Evolutionary conservation across 2,888 invertebrate genomes (phyloP).

Genomic region (Idaea aversata): DNA sequence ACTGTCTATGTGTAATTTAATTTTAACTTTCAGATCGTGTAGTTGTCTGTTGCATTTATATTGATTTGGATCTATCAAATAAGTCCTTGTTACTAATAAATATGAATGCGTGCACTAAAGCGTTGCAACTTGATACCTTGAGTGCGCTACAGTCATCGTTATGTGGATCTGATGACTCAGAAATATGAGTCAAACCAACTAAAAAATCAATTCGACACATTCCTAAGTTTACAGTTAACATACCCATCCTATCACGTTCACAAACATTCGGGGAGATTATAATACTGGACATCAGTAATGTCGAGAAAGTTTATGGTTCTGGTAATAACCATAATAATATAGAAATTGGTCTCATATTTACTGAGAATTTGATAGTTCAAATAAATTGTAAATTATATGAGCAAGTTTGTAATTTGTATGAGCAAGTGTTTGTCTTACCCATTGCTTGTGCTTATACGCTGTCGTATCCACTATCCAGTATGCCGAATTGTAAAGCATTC

Average conservation of each 20-base stretch:
- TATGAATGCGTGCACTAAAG: background rate
- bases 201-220: conserved; percentile 2
- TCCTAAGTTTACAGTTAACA: conserved; percentile 3
- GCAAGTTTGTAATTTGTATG: background rate
- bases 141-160: conserved; percentile 25
- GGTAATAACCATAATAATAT: too few relatives aligned
- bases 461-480: conserved; percentile 31
- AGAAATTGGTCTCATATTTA: too few relatives aligned
- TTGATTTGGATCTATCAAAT: background rate
- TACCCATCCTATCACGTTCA: conserved; percentile 13
- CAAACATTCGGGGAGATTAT: conserved; percentile 19
- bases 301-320: background rate
- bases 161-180: conserved; percentile 28
- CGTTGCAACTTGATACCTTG: conserved; percentile 18
- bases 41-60: background rate
- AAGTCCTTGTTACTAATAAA: background rate
- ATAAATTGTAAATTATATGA: background rate
- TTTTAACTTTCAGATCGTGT: background rate
- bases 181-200: conserved; percentile 21
- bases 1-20: background rate
- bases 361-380: too few relatives aligned
- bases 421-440: background rate
- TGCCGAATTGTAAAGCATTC: conserved; percentile 33
- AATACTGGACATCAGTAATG: background rate
- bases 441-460: background rate